A percentile compares a stretch with the other conserved stretches of the same genome.
phyloP scores from a whole-genome alignment of 2,113 vertebrate species.

The Corythaixoides concolor region DNA sequence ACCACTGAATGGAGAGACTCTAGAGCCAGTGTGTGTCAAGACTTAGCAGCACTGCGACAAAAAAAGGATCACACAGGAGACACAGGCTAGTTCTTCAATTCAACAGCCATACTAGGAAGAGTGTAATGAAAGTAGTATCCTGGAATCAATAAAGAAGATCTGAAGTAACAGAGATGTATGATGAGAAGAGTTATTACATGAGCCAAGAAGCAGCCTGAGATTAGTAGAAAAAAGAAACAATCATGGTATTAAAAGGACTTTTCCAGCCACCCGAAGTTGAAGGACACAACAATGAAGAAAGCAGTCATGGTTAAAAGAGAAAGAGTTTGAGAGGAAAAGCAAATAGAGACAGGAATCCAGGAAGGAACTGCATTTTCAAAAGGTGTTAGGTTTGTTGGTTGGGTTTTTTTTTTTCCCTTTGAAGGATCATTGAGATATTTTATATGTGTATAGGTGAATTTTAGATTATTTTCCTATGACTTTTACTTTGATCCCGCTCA shows the following conservation, averaged over 20 bases:
- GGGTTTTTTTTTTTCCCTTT: not conserved
- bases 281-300: not conserved
- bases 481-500: not conserved
- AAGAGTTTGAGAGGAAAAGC: not conserved
- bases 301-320: not conserved
- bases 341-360: not conserved
- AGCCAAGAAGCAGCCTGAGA: not conserved
- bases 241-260: not conserved
- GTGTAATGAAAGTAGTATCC: not conserved
- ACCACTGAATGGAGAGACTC: not conserved
- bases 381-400: not conserved
- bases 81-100: not conserved
- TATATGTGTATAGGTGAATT: not conserved
- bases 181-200: not conserved
- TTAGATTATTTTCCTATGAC: not conserved
- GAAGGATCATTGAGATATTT: not conserved
- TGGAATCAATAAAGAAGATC: not conserved
- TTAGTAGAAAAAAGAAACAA: not conserved
- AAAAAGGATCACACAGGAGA: not conserved
- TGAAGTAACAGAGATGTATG: not conserved
- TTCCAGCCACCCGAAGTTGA: not conserved
- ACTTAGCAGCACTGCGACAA: not conserved
- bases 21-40: not conserved
- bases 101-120: not conserved
- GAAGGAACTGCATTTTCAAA: not conserved